Evolutionary conservation across 2,797 vertebrate species (phyloP).

Genomic region (Rhinogobio ventralis): DNA sequence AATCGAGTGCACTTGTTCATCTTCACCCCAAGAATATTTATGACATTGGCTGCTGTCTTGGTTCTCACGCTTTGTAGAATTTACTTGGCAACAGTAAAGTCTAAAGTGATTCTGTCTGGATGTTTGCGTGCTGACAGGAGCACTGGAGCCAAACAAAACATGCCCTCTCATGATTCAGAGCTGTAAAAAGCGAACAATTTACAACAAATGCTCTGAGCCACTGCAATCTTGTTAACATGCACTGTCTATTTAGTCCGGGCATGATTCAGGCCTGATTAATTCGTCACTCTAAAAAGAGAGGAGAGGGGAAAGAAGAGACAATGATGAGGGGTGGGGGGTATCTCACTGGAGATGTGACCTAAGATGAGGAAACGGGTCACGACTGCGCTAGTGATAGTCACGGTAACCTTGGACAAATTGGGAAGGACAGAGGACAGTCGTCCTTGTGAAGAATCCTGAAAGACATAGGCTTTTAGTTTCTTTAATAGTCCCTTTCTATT

Average conservation of each 20-base stretch:
- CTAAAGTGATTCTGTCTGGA: slow-evolving; percentile 30
- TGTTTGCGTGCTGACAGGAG: neutral
- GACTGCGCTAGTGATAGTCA: neutral
- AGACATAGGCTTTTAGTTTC: neutral
- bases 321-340: neutral
- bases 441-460: slow-evolving; percentile 14
- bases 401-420: slow-evolving; percentile 31
- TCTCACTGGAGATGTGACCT: neutral
- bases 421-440: neutral
- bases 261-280: slow-evolving; percentile 43
- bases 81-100: slow-evolving; percentile 39
- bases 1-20: neutral
- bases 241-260: slow-evolving; percentile 32
- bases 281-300: slow-evolving; percentile 30
- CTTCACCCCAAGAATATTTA: slow-evolving; percentile 6
- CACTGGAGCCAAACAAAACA: slow-evolving; percentile 26
- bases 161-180: slow-evolving; percentile 17
- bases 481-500: neutral
- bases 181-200: slow-evolving; percentile 24
- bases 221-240: slow-evolving; percentile 35
- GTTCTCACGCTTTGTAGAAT: slow-evolving; percentile 18
- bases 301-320: neutral
- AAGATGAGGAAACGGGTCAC: slow-evolving; percentile 3
- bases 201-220: slow-evolving; percentile 1
- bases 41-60: slow-evolving; percentile 28